These are phyloP conservation scores for Tapirus terrestris DNA, from an alignment of 2,113 vertebrate species.

Conservation along the genomic window DNA sequence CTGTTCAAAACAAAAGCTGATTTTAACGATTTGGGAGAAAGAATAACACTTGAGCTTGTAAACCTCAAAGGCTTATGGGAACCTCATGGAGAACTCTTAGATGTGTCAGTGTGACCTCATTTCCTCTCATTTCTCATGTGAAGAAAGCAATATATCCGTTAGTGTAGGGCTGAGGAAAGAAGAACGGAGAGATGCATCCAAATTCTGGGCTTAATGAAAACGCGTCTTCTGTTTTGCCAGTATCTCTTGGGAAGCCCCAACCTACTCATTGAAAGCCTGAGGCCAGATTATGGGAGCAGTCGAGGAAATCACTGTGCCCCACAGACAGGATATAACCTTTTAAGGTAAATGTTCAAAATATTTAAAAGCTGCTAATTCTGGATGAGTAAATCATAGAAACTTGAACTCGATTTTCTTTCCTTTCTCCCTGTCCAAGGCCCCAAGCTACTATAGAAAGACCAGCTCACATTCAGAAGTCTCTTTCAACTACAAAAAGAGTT, in stretches of 20 bases:
- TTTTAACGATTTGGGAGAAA: not conserved
- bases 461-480: conserved; percentile 57
- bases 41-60: not conserved
- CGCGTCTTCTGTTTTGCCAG: not conserved
- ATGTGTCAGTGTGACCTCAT: not conserved
- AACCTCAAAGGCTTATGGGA: not conserved
- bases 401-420: conserved; percentile 43
- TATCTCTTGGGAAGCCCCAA: not conserved
- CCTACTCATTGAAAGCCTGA: not conserved
- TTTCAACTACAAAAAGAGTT: conserved; percentile 49
- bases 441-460: conserved; percentile 52
- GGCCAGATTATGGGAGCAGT: not conserved
- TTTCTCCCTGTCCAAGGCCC: not conserved
- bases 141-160: not conserved
- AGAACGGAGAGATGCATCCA: not conserved
- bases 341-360: not conserved
- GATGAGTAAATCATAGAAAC: conserved; percentile 18
- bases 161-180: not conserved
- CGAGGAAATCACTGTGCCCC: not conserved
- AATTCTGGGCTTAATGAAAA: not conserved
- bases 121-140: not conserved
- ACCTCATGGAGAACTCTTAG: not conserved
- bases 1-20: not conserved
- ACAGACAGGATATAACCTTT: not conserved
- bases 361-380: conserved; percentile 29